Evolutionary conservation across 2,888 invertebrate species (phyloP), one percentile per base, ranked within the genome.

Genomic region (Lasioglossum morio): DNA sequence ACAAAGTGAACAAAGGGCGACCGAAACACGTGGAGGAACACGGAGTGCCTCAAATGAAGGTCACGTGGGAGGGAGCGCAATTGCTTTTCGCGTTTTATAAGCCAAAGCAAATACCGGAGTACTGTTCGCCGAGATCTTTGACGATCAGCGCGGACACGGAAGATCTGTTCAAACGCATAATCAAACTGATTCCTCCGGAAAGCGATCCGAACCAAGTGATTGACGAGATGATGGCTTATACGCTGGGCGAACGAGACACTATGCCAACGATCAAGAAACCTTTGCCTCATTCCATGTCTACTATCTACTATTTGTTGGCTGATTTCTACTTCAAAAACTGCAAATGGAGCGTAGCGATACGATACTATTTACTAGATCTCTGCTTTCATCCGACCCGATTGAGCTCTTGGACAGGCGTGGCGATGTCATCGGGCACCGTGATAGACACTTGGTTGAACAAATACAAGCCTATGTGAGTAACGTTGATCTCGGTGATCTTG

Each of bases 331-430:
- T 99, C 93, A 99, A 99, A 95, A 98, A 97, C 93, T 97, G 97
- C 91, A 98, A 98, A 90, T 97, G 96, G 89, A 95, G 95, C 46
- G 96, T 97, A 93, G 98, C 98, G 19, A 96, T 98, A 4, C 97
- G 97, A 92, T 98, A 97, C 95, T 99, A 98, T 94, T 96, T 97
- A 80, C 95, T 97, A 91, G 99, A 99, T 95, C 96, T 99, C 40
- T 97, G 98, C 87, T 96, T 98, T 48, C 98, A 98, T 95, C 98
- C 97, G 1, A 96, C 96, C 78, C 96, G 99, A 77, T 96, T 99
- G 83, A 98, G 99, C 95, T 98, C 99, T 0, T 99, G 99, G 99
- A 98, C 99, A 1, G 98, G 98, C 79, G 96, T 99, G 94, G 98
- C 98, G 0, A 96, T 99, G 86, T 97, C 98, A 0, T 97, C 97